Percentiles rank a stretch among this genome's conserved stretches.
Conservation (phyloP, 2,797 vertebrate species). For the Scomberomorus guttatus region DNA sequence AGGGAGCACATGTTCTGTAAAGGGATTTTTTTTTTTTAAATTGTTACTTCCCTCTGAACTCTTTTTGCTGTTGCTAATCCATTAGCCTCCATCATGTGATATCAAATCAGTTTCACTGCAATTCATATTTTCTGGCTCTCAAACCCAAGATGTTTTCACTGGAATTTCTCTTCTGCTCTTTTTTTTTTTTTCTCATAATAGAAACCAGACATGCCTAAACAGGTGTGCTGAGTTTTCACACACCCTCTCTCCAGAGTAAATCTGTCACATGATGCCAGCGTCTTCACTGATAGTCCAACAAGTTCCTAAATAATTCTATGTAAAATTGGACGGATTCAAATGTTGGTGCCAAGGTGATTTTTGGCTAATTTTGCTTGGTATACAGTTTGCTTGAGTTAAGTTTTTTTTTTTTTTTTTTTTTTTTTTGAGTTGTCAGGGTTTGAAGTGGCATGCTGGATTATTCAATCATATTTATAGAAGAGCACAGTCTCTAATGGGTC, state of each 20-base stretch:
- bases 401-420: too few species aligned
- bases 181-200: neutral
- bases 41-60: constrained; percentile 8
- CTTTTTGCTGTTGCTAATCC: neutral
- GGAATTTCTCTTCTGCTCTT: neutral
- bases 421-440: neutral
- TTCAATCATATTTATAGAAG: neutral
- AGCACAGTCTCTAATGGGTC: constrained; percentile 24
- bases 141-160: neutral
- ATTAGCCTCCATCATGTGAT: constrained; percentile 38
- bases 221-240: constrained; percentile 1
- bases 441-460: neutral
- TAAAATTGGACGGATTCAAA: too few species aligned
- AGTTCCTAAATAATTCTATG: too few species aligned
- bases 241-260: too few species aligned
- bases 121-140: neutral
- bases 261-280: too few species aligned
- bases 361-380: neutral
- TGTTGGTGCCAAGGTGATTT: neutral
- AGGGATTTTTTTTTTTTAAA: neutral
- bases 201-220: constrained; percentile 5
- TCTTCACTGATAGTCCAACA: too few species aligned
- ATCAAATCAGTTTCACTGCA: constrained; percentile 17
- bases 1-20: neutral
- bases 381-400: too few species aligned